These are phyloP conservation scores for Drosophila kohkoa DNA, from an alignment of 1,140 invertebrate species.

Conservation along the genomic window DNA sequence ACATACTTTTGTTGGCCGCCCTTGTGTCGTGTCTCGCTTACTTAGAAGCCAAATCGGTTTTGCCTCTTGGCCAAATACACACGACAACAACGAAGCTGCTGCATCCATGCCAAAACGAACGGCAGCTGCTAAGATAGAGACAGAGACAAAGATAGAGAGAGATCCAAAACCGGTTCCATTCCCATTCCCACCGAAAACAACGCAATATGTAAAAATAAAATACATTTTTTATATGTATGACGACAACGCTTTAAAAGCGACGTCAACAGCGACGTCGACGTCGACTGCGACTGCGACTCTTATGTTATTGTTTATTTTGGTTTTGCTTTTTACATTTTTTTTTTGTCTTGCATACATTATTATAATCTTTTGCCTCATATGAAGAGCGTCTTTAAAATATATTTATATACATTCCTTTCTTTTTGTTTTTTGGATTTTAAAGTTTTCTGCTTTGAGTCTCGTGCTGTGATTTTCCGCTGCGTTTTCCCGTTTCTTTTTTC, in stretches of 20 bases:
- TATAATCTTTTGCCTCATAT: slow-evolving; percentile 13
- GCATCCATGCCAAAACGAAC: slow-evolving; percentile 61
- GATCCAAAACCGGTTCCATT: slow-evolving; percentile 59
- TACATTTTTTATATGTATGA: slow-evolving; percentile 59
- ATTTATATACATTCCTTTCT: not conserved
- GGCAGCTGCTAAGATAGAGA: slow-evolving; percentile 23
- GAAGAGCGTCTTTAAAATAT: slow-evolving; percentile 18
- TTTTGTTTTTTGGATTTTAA: not conserved
- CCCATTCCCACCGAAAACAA: slow-evolving; percentile 17
- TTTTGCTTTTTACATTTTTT: slow-evolving; percentile 13
- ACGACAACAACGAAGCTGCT: slow-evolving; percentile 29
- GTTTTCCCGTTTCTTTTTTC: slow-evolving; percentile 9
- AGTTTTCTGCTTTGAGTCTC: slow-evolving; percentile 5
- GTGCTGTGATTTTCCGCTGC: slow-evolving; percentile 24
- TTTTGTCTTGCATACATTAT: slow-evolving; percentile 39
- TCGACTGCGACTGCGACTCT: slow-evolving; percentile 18
- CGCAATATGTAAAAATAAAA: slow-evolving; percentile 36
- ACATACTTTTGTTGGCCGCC: slow-evolving; percentile 41
- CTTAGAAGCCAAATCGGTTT: slow-evolving; percentile 62
- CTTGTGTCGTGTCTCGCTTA: slow-evolving; percentile 63
- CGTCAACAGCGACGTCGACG: slow-evolving; percentile 11
- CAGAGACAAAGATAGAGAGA: not conserved
- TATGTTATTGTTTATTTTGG: slow-evolving; percentile 25
- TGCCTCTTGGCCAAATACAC: slow-evolving; percentile 20
- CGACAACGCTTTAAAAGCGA: slow-evolving; percentile 32